Evolutionary conservation across 2,113 vertebrate genomes (phyloP).

Genomic region (Struthio camelus): DNA sequence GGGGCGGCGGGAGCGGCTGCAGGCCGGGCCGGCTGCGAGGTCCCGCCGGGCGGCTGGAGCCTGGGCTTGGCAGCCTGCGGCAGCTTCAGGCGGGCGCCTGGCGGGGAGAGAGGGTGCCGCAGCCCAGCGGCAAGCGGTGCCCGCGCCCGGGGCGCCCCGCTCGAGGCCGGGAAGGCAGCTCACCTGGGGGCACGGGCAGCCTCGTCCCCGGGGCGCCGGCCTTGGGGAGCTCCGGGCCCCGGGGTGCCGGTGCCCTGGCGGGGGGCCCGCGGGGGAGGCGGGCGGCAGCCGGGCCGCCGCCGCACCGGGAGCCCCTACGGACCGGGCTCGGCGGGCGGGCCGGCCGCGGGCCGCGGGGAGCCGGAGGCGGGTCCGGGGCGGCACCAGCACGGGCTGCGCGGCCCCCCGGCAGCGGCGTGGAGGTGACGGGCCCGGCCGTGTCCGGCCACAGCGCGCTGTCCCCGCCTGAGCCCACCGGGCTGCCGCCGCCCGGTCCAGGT

Average conservation of each 20-base stretch:
- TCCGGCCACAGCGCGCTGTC: not conserved
- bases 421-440: not conserved
- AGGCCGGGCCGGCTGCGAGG: not conserved
- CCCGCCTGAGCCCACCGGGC: rapidly evolving
- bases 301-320: too few species aligned
- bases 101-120: not conserved
- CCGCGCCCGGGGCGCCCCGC: not conserved
- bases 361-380: too few species aligned
- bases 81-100: not conserved
- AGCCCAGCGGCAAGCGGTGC: not conserved
- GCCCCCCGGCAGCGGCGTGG: not conserved
- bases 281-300: not conserved
- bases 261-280: too few species aligned
- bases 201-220: not conserved
- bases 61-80: not conserved
- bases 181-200: not conserved
- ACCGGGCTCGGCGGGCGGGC: not conserved
- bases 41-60: not conserved
- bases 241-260: not conserved
- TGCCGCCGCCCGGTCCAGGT: too few species aligned
- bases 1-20: rapidly evolving
- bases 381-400: too few species aligned
- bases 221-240: not conserved
- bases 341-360: too few species aligned
- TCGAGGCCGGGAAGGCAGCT: too few species aligned